Evolutionary conservation across 2,113 vertebrate genomes (phyloP), one percentile per base, ranked within the genome.

Genomic region (Procavia capensis): DNA sequence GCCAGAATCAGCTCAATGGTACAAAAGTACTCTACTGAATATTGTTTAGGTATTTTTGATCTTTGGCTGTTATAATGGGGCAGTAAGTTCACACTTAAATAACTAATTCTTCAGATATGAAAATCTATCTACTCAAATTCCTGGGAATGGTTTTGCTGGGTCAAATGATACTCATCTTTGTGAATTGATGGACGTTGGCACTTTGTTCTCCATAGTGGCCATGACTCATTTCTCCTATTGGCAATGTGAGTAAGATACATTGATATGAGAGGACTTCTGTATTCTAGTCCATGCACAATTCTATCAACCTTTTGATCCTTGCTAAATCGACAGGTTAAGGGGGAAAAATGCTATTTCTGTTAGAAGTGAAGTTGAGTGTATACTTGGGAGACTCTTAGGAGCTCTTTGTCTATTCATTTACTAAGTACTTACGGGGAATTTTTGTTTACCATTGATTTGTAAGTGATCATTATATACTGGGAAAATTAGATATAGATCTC

Each of bases 391-490:
- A 80, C 31, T 39, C 66, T n/a, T 45, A 50, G 39, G 25, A 74
- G 9, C 3, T 94, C 63, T 41, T 5, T 24, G 17, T 86, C 45
- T 61, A 3, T 83, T 27, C 7, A 78, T n/a, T 93, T 79, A 34
- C 34, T 66, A 94, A 89, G 20, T 81, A 14, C 45, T 36, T 54
- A 41, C 47, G 39, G 17, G 36, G 1, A 31, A 75, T 41, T 31
- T 94, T 87, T 64, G 43, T 90, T 75, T 72, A n/a, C 92, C 50
- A 87, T 85, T 50, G 39, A 66, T 79, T 91, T 78, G 3, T 85
- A 84, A 25, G 39, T 81, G 16, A 16, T 84, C 27, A 47, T 87
- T 61, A n/a, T 43, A 47, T 59, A 4, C 9, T 75, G 66, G 61
- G 45, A 85, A 85, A 94, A 39, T 1, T 57, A 17, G 29, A 8